Conservation (phyloP, 2,888 invertebrate species). For the Dasysyrphus albostriatus region DNA sequence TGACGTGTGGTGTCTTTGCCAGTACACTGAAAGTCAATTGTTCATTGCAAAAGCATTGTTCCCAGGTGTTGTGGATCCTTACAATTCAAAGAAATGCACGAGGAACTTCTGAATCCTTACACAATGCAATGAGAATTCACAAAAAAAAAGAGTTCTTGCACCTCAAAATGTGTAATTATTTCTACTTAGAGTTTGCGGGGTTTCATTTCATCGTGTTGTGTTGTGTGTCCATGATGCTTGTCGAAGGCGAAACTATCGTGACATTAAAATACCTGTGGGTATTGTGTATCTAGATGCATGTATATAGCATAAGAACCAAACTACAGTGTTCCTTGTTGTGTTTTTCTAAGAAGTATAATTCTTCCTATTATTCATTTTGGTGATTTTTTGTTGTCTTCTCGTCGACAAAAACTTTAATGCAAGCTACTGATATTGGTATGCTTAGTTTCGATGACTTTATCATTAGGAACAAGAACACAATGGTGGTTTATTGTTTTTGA, state of each 20-base stretch:
- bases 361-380: slow-evolving; percentile 65
- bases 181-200: slow-evolving; percentile 58
- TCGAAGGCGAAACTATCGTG: slow-evolving; percentile 60
- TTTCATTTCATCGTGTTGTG: slow-evolving; percentile 19
- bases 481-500: slow-evolving; percentile 39
- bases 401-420: slow-evolving; percentile 38
- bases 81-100: slow-evolving; percentile 58
- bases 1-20: slow-evolving; percentile 62
- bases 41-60: slow-evolving; percentile 72
- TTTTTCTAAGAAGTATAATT: slow-evolving; percentile 52
- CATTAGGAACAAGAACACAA: slow-evolving; percentile 40
- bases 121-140: slow-evolving; percentile 54
- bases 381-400: neutral
- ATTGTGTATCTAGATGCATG: neutral
- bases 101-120: slow-evolving; percentile 60
- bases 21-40: slow-evolving; percentile 72
- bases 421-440: slow-evolving; percentile 50
- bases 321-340: too few species aligned
- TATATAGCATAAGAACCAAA: neutral
- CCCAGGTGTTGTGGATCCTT: slow-evolving; percentile 71
- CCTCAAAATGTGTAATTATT: slow-evolving; percentile 70
- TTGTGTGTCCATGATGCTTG: slow-evolving; percentile 38
- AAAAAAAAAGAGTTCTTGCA: slow-evolving; percentile 31
- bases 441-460: slow-evolving; percentile 55
- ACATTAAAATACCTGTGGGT: slow-evolving; percentile 19